A percentile compares a stretch with the other conserved stretches of the same genome.
phyloP scores from a whole-genome alignment of 1,140 invertebrate species.

The Scaptodrosophila lebanonensis region DNA sequence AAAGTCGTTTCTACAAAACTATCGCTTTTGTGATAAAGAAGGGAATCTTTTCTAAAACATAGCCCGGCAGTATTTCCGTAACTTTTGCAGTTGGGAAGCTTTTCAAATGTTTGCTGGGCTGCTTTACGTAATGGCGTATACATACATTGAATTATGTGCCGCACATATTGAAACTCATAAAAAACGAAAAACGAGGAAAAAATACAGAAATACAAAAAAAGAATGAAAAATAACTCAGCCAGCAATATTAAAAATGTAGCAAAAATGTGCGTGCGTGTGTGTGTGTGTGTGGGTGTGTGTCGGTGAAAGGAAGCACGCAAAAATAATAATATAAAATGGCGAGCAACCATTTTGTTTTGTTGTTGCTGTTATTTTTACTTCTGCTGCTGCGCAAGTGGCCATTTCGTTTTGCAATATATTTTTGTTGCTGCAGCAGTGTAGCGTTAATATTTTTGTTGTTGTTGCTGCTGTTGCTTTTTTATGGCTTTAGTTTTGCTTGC shows the following conservation, averaged over 20 bases:
- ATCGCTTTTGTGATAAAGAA: no score
- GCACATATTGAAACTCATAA: slow-evolving; percentile 22
- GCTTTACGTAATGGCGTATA: not conserved
- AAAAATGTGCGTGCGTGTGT: not conserved
- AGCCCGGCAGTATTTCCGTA: no score
- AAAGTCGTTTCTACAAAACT: no score
- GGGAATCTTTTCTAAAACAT: no score
- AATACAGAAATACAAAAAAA: not conserved
- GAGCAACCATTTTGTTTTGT: slow-evolving; percentile 36
- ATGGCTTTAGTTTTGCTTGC: slow-evolving; percentile 59
- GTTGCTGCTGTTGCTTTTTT: slow-evolving; percentile 35
- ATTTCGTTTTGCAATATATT: slow-evolving; percentile 68
- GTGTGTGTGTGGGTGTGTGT: slow-evolving; percentile 1
- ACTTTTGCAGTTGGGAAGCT: no score
- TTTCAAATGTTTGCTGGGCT: slow-evolving; percentile 4
- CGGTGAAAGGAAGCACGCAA: slow-evolving; percentile 28
- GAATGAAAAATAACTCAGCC: slow-evolving; percentile 3
- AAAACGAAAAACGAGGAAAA: slow-evolving; percentile 7
- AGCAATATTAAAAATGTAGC: slow-evolving; percentile 33
- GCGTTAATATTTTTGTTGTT: slow-evolving; percentile 30
- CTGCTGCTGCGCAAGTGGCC: slow-evolving; percentile 33
- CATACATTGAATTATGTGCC: slow-evolving; percentile 31
- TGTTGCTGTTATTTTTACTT: slow-evolving; percentile 8
- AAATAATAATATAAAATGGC: slow-evolving; percentile 66
- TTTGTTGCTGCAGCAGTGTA: slow-evolving; percentile 22